Conservation (phyloP, 2,888 invertebrate genomes). For the Nipponacmea schrenckii region DNA sequence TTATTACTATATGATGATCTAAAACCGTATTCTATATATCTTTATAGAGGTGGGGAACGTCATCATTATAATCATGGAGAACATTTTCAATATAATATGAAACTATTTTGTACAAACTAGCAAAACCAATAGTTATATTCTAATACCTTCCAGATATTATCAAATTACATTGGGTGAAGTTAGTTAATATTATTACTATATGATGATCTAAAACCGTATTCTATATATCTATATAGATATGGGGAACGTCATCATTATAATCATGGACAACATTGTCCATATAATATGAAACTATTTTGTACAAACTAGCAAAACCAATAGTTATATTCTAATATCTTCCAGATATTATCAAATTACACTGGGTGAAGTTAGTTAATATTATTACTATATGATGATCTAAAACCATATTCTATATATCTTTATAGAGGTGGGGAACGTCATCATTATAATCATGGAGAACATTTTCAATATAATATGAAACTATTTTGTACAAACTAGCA, state of each 20-base stretch:
- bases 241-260: conserved; percentile 37
- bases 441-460: too few species aligned
- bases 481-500: too few species aligned
- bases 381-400: conserved; percentile 39
- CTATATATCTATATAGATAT: conserved; percentile 23
- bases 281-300: too few species aligned
- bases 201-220: conserved; percentile 39
- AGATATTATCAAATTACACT: too few species aligned
- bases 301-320: background rate
- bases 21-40: conserved; percentile 33
- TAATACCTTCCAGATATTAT: background rate
- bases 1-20: conserved; percentile 37
- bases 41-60: conserved; percentile 32
- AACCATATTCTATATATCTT: conserved; percentile 31
- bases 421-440: conserved; percentile 33
- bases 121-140: too few species aligned
- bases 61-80: conserved; percentile 32
- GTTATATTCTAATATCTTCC: too few species aligned
- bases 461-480: too few species aligned
- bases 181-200: conserved; percentile 23
- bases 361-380: too few species aligned
- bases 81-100: too few species aligned
- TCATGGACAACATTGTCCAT: too few species aligned
- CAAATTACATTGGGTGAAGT: background rate
- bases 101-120: too few species aligned